Evolutionary conservation across 2,113 vertebrate species (phyloP), one percentile per base, ranked within the genome.

Genomic region (Synodontis membranacea): DNA sequence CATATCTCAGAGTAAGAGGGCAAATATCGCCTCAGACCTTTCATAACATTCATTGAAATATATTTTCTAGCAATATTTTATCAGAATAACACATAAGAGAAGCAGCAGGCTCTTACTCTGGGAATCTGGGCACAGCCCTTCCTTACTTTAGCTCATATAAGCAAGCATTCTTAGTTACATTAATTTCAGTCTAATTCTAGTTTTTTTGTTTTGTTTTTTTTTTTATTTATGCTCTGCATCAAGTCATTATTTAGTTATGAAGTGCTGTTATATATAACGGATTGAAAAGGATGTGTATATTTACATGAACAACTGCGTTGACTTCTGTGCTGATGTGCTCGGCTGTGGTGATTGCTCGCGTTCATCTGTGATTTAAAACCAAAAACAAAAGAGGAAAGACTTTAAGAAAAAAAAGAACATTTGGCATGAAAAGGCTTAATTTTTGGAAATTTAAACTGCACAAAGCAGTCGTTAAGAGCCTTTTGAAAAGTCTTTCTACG

Each of bases 301-400:
- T 60, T 85, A 37, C 72, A 84, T 86, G 79, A 80, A 74, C 64
- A 80, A 72, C 25, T 80, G 78, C 52, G 2, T 70, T 87, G 79
- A 87, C 72, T 87, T 82, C 58, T 87, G 64, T 87, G 80, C 64
- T 62, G 72, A 88, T 86, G 88, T 70, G 86, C 88, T 86, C 79
- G 46, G 88, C 88, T 46, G 86, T 86, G 88, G 84, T 88, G 85
- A 58, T 50, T 85, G 86, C 85, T 89, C 85, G 80, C 48, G 21
- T 83, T 62, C 81, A 72, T 80, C 86, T 89, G 88, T 89, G 88
- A 87, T 78, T 66, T 37, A 80, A 79, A 79, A 80, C 52, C 78
- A 39, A 14, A 58, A 80, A 58, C n/a, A 17, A 12, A 37, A 83
- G 80, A 52, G 50, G 52, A 7, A n/a, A 64, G 31, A 82, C 6